Evolutionary conservation across 2,113 vertebrate genomes (phyloP).

Genomic region (human (Homo sapiens)): GRCh38 chr11:47724001-47724500

Average conservation of each 20-base stretch:
- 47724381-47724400: not conserved
- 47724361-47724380: no score
- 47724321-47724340: no score
- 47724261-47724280: no score
- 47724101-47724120: conserved; percentile 87
- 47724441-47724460: rapidly evolving
- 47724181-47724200: not conserved
- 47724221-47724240: no score
- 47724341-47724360: no score
- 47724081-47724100: conserved; percentile 86
- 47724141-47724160: conserved; percentile 69
- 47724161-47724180: conserved; percentile 81
- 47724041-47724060: conserved; percentile 94
- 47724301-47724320: no score
- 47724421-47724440: not conserved
- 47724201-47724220: not conserved
- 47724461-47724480: conserved; percentile 80
- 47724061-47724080: conserved; percentile 94
- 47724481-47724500: conserved; percentile 78
- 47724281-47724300: no score
- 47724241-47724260: no score
- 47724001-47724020: not conserved
- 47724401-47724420: not conserved
- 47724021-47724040: conserved; percentile 83
- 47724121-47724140: conserved; percentile 87